Evolutionary conservation across 1,140 invertebrate genomes (phyloP).

Genomic region (Lycorma delicatula): DNA sequence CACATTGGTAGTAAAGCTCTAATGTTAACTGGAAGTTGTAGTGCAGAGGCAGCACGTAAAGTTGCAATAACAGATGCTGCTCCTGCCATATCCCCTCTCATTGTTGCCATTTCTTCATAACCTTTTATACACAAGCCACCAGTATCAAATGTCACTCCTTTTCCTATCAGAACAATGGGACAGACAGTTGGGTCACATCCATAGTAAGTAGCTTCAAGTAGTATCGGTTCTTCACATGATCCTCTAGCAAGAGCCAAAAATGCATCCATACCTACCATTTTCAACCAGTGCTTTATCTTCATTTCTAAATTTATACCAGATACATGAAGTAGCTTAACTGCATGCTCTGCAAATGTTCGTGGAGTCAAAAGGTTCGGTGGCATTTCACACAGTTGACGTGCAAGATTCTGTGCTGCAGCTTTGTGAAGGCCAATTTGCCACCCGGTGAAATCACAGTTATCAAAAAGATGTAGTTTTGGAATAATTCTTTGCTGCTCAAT

Average conservation of each 20-base stretch:
- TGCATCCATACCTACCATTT: constrained; percentile 50
- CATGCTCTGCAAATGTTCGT: constrained; percentile 46
- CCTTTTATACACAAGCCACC: constrained; percentile 55
- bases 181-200: constrained; percentile 39
- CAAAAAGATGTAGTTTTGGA: constrained; percentile 21
- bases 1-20: constrained; percentile 46
- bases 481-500: constrained; percentile 34
- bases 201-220: constrained; percentile 48
- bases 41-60: constrained; percentile 42
- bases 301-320: constrained; percentile 41
- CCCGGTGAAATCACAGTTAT: constrained; percentile 38
- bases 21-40: constrained; percentile 50
- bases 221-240: constrained; percentile 50
- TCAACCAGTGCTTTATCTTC: constrained; percentile 48
- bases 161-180: constrained; percentile 38
- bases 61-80: constrained; percentile 50
- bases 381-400: constrained; percentile 51
- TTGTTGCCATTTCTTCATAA: constrained; percentile 46
- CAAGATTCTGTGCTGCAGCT: constrained; percentile 53
- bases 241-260: constrained; percentile 52
- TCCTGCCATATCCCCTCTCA: constrained; percentile 60
- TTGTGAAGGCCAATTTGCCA: constrained; percentile 47
- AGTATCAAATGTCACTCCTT: constrained; percentile 59
- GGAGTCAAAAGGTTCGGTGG: constrained; percentile 57
- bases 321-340: constrained; percentile 40